These are phyloP conservation scores for Drosophila peninsularis DNA, from an alignment of 2,888 invertebrate species.

Conservation along the genomic window DNA sequence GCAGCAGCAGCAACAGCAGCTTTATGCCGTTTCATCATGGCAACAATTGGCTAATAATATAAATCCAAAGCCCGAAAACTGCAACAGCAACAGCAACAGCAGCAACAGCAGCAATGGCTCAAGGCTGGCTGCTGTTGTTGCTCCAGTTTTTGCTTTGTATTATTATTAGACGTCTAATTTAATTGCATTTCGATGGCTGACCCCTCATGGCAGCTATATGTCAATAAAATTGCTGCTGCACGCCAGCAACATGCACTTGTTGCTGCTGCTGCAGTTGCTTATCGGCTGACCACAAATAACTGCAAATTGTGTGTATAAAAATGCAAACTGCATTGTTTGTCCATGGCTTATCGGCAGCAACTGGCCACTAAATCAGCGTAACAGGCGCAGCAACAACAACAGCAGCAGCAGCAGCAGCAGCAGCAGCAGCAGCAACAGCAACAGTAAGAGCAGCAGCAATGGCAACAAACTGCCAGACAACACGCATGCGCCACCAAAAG, in stretches of 20 bases:
- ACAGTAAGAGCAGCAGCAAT: slow-evolving; percentile 48
- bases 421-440: slow-evolving; percentile 38
- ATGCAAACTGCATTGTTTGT: slow-evolving; percentile 75
- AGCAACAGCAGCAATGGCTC: slow-evolving; percentile 45
- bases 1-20: slow-evolving; percentile 47
- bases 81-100: slow-evolving; percentile 33
- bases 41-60: slow-evolving; percentile 76
- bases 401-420: slow-evolving; percentile 43
- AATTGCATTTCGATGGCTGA: slow-evolving; percentile 78
- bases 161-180: slow-evolving; percentile 65
- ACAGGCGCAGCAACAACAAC: slow-evolving; percentile 49
- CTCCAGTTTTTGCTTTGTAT: slow-evolving; percentile 44
- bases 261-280: slow-evolving; percentile 49
- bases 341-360: slow-evolving; percentile 68
- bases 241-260: slow-evolving; percentile 61
- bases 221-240: slow-evolving; percentile 61
- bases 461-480: slow-evolving; percentile 76
- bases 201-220: slow-evolving; percentile 70
- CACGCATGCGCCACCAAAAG: slow-evolving; percentile 80
- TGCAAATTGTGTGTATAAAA: slow-evolving; percentile 76
- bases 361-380: slow-evolving; percentile 73
- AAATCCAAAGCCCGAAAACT: slow-evolving; percentile 65
- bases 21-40: slow-evolving; percentile 64
- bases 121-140: slow-evolving; percentile 40
- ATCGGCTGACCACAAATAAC: slow-evolving; percentile 73